phyloP scores from a whole-genome alignment of 2,113 vertebrate genomes.

The Dromiciops gliroides region DNA sequence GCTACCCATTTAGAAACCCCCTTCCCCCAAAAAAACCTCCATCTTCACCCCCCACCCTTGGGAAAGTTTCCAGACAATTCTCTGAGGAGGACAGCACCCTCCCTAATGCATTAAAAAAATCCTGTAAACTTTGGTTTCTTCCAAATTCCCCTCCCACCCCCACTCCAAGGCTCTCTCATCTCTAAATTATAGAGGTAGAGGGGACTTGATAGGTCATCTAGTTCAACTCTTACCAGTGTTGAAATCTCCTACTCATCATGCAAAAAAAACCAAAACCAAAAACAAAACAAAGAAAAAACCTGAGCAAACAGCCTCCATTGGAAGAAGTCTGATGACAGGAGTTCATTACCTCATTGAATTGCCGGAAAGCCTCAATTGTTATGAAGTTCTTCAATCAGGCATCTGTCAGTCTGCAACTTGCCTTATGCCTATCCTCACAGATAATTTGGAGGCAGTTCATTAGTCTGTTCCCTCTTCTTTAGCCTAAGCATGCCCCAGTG shows the following conservation, averaged over 20 bases:
- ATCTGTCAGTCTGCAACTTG: not conserved
- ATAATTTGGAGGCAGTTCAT: not conserved
- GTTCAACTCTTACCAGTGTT: not conserved
- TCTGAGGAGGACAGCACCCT: not conserved
- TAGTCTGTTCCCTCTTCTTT: not conserved
- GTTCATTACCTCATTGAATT: not conserved
- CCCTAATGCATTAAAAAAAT: not conserved
- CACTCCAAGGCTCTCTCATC: not conserved
- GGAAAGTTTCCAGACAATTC: not conserved
- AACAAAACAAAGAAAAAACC: too few relatives aligned
- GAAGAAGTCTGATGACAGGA: not conserved
- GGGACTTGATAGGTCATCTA: not conserved
- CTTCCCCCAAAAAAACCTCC: too few relatives aligned
- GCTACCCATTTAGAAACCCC: not conserved
- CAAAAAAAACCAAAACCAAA: too few relatives aligned
- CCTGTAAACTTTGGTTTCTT: not conserved
- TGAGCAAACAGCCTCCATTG: not conserved
- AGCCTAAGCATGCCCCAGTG: not conserved
- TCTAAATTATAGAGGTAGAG: not conserved
- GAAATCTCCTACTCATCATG: not conserved
- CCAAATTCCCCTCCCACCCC: not conserved
- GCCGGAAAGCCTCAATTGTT: not conserved
- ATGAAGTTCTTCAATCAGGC: not conserved
- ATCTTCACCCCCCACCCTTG: not conserved
- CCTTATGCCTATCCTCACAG: not conserved